Base-by-base conservation (phyloP, 1,140 invertebrate species). In the Oryctes rhinoceros region DNA sequence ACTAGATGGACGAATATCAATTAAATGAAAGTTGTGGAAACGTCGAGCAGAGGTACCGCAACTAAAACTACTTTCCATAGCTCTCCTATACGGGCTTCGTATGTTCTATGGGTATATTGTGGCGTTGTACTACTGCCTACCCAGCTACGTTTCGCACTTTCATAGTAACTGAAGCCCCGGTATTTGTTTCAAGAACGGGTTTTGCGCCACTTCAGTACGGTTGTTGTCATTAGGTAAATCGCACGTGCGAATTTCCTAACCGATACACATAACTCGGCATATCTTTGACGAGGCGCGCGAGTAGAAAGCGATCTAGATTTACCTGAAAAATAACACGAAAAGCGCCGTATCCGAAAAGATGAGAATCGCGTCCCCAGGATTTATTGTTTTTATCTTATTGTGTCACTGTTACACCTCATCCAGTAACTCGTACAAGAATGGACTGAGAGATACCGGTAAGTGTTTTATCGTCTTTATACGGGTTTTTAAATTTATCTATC, bases 161-260 rank as follows among this genome's bases (percentile, higher is more conserved):
- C 65, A 71, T 71, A 71, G 65, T 35, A 71, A 35, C 65, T 71
- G 65, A 71, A 71, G 65, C 65, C 13, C 65, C 65, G 65, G 65
- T 37, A 37, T 71, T 71, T 71, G 65, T 71, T 71, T 71, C 65
- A 71, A 71, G 65, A 71, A 71, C 65, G 20, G 20, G 65, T 71
- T 71, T 59, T 71, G 20, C 65, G 65, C 35, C 35, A 35, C 65
- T 71, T 71, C 65, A 71, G 65, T 71, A 71, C 65, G 65, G 24
- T 37, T 71, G 65, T 71, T 71, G 65, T 71, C 65, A 71, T 71
- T 71, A 71, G 65, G 24, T 71, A 71, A 71, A 71, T 71, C 65
- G 65, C 65, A 71, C 65, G 65, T 71, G 65, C 65, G 65, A 15
- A 71, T 35, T 71, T 71, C 24, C 24, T 71, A 59, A 59, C 15